A percentile compares a stretch with the other conserved stretches of the same genome.
These are phyloP conservation scores for Camponotus pennsylvanicus DNA, from an alignment of 1,140 invertebrate genomes.

Conservation along the genomic window DNA sequence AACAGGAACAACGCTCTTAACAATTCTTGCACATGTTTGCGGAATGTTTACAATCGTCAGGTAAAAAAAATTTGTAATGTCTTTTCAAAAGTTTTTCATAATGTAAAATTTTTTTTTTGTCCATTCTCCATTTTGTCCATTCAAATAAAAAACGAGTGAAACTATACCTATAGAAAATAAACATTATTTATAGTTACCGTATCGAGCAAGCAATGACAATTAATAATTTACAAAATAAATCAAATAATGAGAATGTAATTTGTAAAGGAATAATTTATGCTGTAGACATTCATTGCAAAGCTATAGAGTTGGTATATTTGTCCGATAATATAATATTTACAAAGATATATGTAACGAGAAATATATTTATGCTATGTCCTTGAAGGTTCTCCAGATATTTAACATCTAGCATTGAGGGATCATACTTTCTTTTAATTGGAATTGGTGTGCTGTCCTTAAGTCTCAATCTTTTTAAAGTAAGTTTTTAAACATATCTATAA, in stretches of 20 bases:
- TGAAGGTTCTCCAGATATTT: too few species aligned
- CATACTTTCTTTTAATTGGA: too few species aligned
- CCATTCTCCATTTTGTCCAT: background rate
- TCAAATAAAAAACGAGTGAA: background rate
- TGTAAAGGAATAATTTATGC: background rate
- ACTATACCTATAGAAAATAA: background rate
- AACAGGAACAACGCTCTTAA: background rate
- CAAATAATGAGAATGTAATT: background rate
- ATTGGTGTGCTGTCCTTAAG: too few species aligned
- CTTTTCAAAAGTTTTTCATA: too few species aligned
- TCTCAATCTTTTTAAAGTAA: too few species aligned
- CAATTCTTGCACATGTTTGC: background rate
- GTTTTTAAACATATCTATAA: too few species aligned
- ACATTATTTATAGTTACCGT: background rate
- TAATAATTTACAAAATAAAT: background rate
- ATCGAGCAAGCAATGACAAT: constrained; percentile 1
- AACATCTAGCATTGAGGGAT: too few species aligned
- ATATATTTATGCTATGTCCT: background rate
- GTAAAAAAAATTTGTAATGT: background rate
- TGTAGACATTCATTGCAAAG: background rate
- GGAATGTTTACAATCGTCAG: constrained; percentile 26
- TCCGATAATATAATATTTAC: background rate
- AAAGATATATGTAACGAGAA: too few species aligned
- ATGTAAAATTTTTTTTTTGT: too few species aligned
- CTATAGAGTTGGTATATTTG: constrained; percentile 27